Evolutionary conservation across 2,113 vertebrate species (phyloP).

Genomic region (Rhabdornis inornatus): DNA sequence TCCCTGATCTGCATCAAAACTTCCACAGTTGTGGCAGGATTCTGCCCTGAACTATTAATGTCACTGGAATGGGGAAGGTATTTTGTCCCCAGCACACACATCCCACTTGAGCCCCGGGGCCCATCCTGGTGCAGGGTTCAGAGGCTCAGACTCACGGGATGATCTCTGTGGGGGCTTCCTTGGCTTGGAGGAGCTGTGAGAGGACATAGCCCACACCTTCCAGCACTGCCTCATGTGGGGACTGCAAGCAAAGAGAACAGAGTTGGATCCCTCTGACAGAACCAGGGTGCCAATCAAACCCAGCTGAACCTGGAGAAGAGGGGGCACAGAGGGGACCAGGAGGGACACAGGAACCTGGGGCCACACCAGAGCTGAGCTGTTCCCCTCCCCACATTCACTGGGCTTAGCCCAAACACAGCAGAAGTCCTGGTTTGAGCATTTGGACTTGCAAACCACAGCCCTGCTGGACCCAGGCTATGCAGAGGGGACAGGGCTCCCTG

Average conservation of each 20-base stretch:
- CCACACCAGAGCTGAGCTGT: not conserved
- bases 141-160: slow-evolving; percentile 79
- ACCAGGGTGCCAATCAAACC: not conserved
- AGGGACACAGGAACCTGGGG: not conserved
- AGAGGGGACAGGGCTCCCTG: not conserved
- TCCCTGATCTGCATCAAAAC: not conserved
- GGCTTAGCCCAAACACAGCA: not conserved
- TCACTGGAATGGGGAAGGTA: not conserved
- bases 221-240: slow-evolving; percentile 82
- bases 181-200: slow-evolving; percentile 91
- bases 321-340: not conserved
- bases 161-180: slow-evolving; percentile 79
- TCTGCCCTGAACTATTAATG: not conserved
- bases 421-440: not conserved
- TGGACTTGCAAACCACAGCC: not conserved
- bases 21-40: not conserved
- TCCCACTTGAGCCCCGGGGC: not conserved
- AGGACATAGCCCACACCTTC: slow-evolving; percentile 90
- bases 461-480: not conserved
- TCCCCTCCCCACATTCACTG: not conserved
- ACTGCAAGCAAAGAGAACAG: slow-evolving; percentile 73
- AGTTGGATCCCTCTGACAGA: not conserved
- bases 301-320: not conserved
- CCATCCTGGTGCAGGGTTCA: not conserved
- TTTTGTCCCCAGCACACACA: not conserved